Conservation (phyloP, 35 echinoderm and acorn worm genomes). For the Apostichopus californicus region DNA sequence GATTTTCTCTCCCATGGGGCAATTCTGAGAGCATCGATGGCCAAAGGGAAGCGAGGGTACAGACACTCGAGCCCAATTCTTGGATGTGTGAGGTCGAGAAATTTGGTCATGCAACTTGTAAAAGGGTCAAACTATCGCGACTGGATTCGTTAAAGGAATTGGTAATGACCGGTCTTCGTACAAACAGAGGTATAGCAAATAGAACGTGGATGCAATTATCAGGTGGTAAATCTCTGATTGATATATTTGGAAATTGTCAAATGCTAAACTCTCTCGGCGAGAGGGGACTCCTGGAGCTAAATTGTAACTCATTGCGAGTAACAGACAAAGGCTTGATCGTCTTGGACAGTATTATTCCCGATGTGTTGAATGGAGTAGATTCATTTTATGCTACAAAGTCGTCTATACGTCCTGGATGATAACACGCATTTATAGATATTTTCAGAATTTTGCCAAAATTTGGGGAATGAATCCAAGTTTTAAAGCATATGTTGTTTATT, state of each 20-base stretch:
- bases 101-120: constrained; percentile 83
- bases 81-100: constrained; percentile 89
- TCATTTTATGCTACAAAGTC: no score
- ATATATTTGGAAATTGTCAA: constrained; percentile 62
- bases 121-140: constrained; percentile 44
- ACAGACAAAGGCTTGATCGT: constrained; percentile 50
- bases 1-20: constrained; percentile 48
- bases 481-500: no score
- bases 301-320: constrained; percentile 15
- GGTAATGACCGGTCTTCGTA: constrained; percentile 73
- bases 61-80: constrained; percentile 84
- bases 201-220: constrained; percentile 58
- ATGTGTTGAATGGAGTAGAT: constrained; percentile 41
- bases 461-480: no score
- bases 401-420: no score
- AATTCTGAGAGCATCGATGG: neutral
- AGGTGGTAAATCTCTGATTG: constrained; percentile 9
- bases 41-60: constrained; percentile 78
- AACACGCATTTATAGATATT: no score
- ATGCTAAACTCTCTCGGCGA: constrained; percentile 16
- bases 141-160: constrained; percentile 71
- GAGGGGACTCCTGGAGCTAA: constrained; percentile 40
- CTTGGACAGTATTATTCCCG: constrained; percentile 59
- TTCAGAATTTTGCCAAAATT: no score
- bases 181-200: constrained; percentile 53